phyloP scores from a whole-genome alignment of 2,797 vertebrate genomes.

The Epinephelus awoara region DNA sequence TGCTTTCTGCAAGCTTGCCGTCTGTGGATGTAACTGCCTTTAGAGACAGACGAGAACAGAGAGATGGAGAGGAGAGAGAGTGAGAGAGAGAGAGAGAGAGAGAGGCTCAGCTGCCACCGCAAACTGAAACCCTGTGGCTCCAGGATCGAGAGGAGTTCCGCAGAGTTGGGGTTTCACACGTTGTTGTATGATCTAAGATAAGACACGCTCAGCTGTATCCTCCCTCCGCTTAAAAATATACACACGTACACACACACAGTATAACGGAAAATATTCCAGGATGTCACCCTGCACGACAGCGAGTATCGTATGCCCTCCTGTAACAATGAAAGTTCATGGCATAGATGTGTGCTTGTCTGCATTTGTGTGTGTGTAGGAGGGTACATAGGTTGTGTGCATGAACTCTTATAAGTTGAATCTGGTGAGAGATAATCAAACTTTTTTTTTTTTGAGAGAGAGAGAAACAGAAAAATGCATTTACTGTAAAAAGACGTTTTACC shows the following conservation, averaged over 20 bases:
- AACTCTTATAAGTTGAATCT: neutral
- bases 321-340: conserved; percentile 53
- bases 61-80: conserved; percentile 21
- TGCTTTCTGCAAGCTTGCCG: conserved; percentile 65
- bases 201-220: conserved; percentile 78
- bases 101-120: conserved; percentile 78
- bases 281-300: conserved; percentile 40
- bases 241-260: conserved; percentile 14
- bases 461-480: neutral
- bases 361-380: neutral
- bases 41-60: conserved; percentile 55
- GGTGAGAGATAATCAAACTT: neutral
- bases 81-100: conserved; percentile 24
- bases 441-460: neutral
- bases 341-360: neutral
- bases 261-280: conserved; percentile 75
- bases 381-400: neutral
- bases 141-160: conserved; percentile 78
- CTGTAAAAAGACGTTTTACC: conserved; percentile 1
- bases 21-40: conserved; percentile 72
- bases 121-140: conserved; percentile 83
- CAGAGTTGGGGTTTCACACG: conserved; percentile 79
- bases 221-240: conserved; percentile 54
- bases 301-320: neutral
- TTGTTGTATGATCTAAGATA: conserved; percentile 79